Conservation (phyloP, 1,140 invertebrate species). For the Drosophila dunni region DNA sequence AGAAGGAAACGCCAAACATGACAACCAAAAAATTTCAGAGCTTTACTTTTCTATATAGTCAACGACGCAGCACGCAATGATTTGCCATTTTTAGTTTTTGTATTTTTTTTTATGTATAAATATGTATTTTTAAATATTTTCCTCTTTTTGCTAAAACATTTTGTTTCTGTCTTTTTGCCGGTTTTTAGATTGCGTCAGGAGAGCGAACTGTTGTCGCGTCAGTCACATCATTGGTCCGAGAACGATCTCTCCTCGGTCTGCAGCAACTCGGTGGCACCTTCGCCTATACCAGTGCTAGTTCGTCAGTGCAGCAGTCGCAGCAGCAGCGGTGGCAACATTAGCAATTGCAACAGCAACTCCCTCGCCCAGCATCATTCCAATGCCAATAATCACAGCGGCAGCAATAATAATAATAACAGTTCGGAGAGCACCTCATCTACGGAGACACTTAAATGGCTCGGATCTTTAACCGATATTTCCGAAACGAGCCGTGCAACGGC, state of each 20-base stretch:
- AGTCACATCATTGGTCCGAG: slow-evolving; percentile 85
- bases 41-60: slow-evolving; percentile 51
- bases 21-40: slow-evolving; percentile 30
- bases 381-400: slow-evolving; percentile 84
- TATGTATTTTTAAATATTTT: too few species aligned
- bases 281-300: slow-evolving; percentile 69
- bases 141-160: background rate
- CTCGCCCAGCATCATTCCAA: slow-evolving; percentile 41
- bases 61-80: slow-evolving; percentile 70
- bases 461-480: slow-evolving; percentile 91
- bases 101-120: background rate
- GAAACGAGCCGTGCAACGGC: slow-evolving; percentile 86
- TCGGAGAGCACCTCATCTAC: slow-evolving; percentile 90
- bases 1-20: slow-evolving; percentile 51
- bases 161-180: background rate
- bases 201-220: slow-evolving; percentile 82
- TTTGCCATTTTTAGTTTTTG: slow-evolving; percentile 51
- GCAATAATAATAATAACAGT: slow-evolving; percentile 87
- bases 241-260: slow-evolving; percentile 84
- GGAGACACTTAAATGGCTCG: slow-evolving; percentile 93
- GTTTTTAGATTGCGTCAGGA: slow-evolving; percentile 83
- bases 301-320: slow-evolving; percentile 55
- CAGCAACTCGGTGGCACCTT: slow-evolving; percentile 81
- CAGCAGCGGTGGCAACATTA: slow-evolving; percentile 47
- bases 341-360: slow-evolving; percentile 45